Conservation (phyloP, 2,113 vertebrate species). For the Nycticryphes semicollaris region DNA sequence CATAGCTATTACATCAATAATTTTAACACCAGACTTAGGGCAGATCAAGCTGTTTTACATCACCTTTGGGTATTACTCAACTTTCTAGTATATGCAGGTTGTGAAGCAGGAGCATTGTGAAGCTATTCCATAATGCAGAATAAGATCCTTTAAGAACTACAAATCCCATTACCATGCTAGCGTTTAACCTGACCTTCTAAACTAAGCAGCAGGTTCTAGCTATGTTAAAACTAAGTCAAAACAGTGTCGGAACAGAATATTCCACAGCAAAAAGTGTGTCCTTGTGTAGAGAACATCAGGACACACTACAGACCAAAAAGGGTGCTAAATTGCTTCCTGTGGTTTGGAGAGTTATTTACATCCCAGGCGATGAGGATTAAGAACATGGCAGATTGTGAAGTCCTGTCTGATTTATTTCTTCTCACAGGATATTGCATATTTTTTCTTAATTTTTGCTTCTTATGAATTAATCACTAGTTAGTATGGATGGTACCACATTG, state of each 20-base stretch:
- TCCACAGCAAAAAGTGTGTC: background rate
- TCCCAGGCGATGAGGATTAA: background rate
- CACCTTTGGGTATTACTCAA: background rate
- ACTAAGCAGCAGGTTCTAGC: background rate
- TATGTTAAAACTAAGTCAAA: background rate
- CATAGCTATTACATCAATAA: background rate
- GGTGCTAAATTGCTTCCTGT: background rate
- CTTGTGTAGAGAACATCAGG: background rate
- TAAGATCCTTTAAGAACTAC: background rate
- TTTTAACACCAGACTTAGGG: background rate
- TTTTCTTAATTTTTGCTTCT: background rate
- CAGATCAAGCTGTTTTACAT: background rate
- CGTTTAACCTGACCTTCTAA: background rate
- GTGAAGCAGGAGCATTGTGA: background rate
- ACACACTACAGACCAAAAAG: background rate
- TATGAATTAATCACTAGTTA: background rate
- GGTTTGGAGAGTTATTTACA: background rate
- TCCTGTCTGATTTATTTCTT: background rate
- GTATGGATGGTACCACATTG: background rate
- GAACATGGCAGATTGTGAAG: background rate
- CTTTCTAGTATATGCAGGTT: background rate
- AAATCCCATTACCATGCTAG: background rate
- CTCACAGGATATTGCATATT: background rate
- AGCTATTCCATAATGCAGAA: background rate
- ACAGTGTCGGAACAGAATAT: background rate